Percentiles rank a stretch among this genome's conserved stretches.
Conservation (phyloP, 2,797 vertebrate genomes). For the Sarcophilus harrisii region DNA sequence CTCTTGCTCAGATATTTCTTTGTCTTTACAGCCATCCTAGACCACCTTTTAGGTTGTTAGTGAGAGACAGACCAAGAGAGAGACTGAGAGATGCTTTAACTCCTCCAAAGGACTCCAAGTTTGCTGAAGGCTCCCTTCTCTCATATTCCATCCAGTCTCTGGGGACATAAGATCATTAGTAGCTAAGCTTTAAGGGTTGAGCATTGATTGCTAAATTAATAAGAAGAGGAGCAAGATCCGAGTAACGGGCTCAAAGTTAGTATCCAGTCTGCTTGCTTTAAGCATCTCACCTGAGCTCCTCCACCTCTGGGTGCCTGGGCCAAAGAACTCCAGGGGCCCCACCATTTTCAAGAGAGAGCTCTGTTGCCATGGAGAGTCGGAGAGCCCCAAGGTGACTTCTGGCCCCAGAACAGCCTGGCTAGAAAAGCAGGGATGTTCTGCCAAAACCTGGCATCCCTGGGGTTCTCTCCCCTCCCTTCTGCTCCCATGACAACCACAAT, state of each 20-base stretch:
- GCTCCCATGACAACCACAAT: not conserved
- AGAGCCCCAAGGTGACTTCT: not conserved
- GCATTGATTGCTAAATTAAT: not conserved
- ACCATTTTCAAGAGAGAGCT: not conserved
- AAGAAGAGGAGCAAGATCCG: not conserved
- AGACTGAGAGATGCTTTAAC: not conserved
- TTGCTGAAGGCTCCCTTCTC: not conserved
- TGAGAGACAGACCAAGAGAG: not conserved
- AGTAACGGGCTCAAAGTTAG: not conserved
- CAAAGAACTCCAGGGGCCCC: not conserved
- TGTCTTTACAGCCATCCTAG: not conserved
- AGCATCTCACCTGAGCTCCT: not conserved
- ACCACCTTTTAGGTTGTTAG: not conserved
- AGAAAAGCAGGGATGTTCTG: not conserved
- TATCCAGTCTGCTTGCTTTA: not conserved
- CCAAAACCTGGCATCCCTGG: not conserved
- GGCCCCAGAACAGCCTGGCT: constrained; percentile 5
- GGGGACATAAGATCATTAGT: not conserved
- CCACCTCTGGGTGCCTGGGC: not conserved
- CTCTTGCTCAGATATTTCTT: not conserved
- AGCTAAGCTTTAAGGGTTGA: not conserved
- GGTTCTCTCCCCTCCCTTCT: not conserved
- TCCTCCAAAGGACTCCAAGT: not conserved
- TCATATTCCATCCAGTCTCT: not conserved
- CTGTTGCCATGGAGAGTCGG: not conserved